These are phyloP conservation scores for Poecilus cupreus DNA, from an alignment of 2,888 invertebrate species.

Conservation along the genomic window DNA sequence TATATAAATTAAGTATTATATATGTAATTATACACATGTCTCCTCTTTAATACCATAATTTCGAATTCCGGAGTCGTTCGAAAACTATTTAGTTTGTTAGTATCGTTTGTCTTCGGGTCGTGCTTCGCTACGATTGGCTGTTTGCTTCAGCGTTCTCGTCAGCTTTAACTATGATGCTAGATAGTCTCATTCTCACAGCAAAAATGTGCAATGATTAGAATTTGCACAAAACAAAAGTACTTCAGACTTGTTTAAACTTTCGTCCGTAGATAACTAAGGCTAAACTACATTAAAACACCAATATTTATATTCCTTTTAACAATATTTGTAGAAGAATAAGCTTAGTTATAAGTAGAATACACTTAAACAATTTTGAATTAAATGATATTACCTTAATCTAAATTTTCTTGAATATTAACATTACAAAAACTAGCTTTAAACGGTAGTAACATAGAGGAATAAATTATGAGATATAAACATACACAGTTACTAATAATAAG, in stretches of 20 bases:
- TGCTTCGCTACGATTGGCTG: conserved; percentile 69
- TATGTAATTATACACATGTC: background rate
- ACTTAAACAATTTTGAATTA: too few relatives aligned
- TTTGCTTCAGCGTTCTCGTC: conserved; percentile 61
- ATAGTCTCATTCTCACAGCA: background rate
- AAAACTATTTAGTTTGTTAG: conserved; percentile 65
- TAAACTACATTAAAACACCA: conserved; percentile 37
- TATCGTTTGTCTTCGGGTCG: conserved; percentile 71
- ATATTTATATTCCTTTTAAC: conserved; percentile 33
- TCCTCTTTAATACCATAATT: conserved; percentile 72
- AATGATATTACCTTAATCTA: background rate
- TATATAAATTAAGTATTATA: background rate
- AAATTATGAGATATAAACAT: background rate
- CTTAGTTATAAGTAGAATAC: conserved; percentile 27
- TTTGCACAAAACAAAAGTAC: background rate
- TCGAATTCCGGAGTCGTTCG: conserved; percentile 72
- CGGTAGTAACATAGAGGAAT: conserved; percentile 2
- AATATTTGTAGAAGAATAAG: conserved; percentile 7
- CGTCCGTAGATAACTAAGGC: conserved; percentile 27
- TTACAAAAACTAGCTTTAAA: conserved; percentile 14
- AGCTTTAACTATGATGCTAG: conserved; percentile 51
- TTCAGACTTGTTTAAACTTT: background rate
- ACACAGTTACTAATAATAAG: background rate
- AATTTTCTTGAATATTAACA: conserved; percentile 12
- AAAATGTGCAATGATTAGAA: background rate